A percentile compares a stretch with the other conserved stretches of the same genome.
Evolutionary conservation across 2,113 vertebrate genomes (phyloP).

Genomic region (Philantomba maxwellii): DNA sequence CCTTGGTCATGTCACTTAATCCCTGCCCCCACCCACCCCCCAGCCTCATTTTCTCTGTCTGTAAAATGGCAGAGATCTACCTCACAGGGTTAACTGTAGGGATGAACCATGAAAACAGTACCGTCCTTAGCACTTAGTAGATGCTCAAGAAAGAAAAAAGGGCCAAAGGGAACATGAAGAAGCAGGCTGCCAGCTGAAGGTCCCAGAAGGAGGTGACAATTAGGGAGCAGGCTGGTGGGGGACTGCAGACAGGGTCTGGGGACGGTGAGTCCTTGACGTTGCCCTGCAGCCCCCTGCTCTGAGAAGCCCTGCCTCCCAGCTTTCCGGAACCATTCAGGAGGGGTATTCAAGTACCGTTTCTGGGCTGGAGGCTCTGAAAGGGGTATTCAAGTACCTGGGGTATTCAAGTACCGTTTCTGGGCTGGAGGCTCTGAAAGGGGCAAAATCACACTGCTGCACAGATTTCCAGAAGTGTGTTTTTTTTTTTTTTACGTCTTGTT

Average conservation of each 20-base stretch:
- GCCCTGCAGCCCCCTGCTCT: neutral
- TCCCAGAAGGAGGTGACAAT: neutral
- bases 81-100: too few species aligned
- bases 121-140: neutral
- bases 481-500: conserved; percentile 28
- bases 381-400: too few species aligned
- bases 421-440: neutral
- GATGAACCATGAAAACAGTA: neutral
- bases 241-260: neutral
- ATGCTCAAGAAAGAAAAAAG: neutral
- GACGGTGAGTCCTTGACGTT: neutral
- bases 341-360: neutral
- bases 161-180: neutral
- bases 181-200: neutral
- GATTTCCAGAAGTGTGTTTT: neutral
- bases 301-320: neutral
- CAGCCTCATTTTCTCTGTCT: neutral
- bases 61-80: neutral
- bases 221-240: neutral
- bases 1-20: neutral
- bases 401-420: too few species aligned
- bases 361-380: neutral
- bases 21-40: neutral
- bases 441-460: neutral
- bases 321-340: neutral